Evolutionary conservation across 2,113 vertebrate species (phyloP), one percentile per base, ranked within the genome.

Genomic region (Speoplatyrhinus poulsoni): DNA sequence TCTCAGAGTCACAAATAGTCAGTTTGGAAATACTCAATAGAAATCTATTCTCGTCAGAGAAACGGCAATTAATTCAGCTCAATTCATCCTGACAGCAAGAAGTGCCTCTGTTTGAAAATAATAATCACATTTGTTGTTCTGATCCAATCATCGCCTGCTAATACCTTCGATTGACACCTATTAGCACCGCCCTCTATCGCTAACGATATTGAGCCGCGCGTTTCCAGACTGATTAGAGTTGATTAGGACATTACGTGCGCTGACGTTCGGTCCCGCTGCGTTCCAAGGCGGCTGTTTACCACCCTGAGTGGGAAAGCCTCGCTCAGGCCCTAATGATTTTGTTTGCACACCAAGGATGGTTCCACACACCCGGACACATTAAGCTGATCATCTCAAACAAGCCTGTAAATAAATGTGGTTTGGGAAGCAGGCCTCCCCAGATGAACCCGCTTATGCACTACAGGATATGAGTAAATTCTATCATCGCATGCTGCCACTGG

Each of bases 261-360:
- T 73, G 82, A 87, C 90, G 90, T 91, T 90, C 83, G 83, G 92
- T 90, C 91, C 87, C 67, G 85, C 70, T 86, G 86, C 83, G 88
- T 83, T 90, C 81, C 62, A 0, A 47, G 91, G 86, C 75, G 76
- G 75, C 79, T 92, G 88, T 92, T 94, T 85, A 85, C 19, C 76
- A 75, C 82, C 70, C 90, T 46, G 87, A 91, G 88, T 78, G 81
- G 84, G 87, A 91, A 93, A 92, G 83, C 90, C 77, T 70, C 84
- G 87, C 50, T 2, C 26, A 26, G 10, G 88, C 83, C 89, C 54
- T 87, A 94, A 95, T 94, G 88, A 81, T 81, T 82, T 85, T 83
- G 91, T 85, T 91, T 81, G 86, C 87, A 82, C 55, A 74, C 79
- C 67, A 41, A 26, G 81, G 90, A 87, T 69, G 92, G 82, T 86